phyloP scores from a whole-genome alignment of 2,797 vertebrate genomes.

The Sebastes steindachneri region DNA sequence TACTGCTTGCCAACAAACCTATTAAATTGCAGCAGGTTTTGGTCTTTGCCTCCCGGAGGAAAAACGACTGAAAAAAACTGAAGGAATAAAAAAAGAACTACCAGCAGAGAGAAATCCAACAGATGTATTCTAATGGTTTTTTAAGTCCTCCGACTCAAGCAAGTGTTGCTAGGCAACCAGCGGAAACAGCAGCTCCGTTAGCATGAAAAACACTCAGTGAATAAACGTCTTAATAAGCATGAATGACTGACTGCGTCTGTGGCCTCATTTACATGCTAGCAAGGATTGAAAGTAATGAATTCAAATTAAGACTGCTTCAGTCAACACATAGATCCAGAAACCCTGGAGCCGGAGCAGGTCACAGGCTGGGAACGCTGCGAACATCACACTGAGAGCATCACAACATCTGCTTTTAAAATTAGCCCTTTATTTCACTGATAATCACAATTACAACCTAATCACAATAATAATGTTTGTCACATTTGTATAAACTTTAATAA shows the following conservation, averaged over 20 bases:
- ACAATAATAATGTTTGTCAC: background rate
- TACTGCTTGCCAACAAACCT: background rate
- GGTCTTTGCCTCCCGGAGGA: background rate
- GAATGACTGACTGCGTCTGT: conserved; percentile 26
- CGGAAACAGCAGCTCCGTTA: conserved; percentile 33
- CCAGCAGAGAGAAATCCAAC: background rate
- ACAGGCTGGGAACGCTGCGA: background rate
- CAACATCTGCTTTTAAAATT: background rate
- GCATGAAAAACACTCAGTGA: conserved; percentile 27
- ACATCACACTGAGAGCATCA: background rate
- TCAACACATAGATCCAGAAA: background rate
- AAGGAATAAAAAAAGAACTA: background rate
- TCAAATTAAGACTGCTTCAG: conserved; percentile 24
- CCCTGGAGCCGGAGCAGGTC: background rate
- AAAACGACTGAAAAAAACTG: background rate
- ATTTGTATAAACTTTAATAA: background rate
- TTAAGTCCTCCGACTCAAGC: background rate
- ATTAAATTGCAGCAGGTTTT: background rate
- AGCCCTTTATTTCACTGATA: background rate
- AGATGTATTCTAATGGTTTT: background rate
- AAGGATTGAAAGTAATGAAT: conserved; percentile 17
- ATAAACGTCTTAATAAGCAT: conserved; percentile 38
- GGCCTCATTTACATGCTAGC: conserved; percentile 43
- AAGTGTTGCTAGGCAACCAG: conserved; percentile 20
- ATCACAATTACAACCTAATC: background rate